phyloP scores from a whole-genome alignment of 2,888 invertebrate species.

The Drosophila vallismaia region DNA sequence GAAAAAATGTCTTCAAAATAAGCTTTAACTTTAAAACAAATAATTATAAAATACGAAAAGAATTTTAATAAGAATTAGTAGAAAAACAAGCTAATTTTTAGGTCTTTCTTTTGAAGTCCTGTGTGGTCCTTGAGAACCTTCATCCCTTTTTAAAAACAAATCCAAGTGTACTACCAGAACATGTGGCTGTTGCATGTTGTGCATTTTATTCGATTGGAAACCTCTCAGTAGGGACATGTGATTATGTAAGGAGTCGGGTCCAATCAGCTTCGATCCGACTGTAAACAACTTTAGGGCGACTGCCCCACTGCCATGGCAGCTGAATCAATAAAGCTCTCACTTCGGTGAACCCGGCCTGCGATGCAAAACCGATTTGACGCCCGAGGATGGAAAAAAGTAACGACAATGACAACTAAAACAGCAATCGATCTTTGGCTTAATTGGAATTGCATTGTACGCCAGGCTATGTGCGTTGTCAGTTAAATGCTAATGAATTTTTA shows the following conservation, averaged over 20 bases:
- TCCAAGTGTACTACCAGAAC: neutral
- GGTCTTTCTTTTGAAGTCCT: no score
- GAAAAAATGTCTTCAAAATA: neutral
- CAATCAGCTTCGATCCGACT: constrained; percentile 36
- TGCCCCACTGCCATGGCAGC: constrained; percentile 5
- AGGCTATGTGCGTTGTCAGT: constrained; percentile 30
- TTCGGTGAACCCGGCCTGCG: constrained; percentile 4
- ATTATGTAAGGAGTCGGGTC: constrained; percentile 38
- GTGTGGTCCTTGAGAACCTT: no score
- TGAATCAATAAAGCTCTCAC: constrained; percentile 32
- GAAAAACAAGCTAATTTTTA: no score
- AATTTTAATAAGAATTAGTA: no score
- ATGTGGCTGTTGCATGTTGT: constrained; percentile 22
- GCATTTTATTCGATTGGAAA: constrained; percentile 35
- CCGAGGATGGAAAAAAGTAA: neutral
- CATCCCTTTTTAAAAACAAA: neutral
- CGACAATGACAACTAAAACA: constrained; percentile 24
- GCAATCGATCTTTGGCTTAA: constrained; percentile 37
- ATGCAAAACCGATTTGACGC: constrained; percentile 15
- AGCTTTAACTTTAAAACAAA: no score
- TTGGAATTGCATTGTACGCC: constrained; percentile 42
- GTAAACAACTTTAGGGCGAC: constrained; percentile 10
- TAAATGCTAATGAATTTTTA: constrained; percentile 69
- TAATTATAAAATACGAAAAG: no score
- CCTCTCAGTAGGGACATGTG: constrained; percentile 39